A percentile compares a stretch with the other conserved stretches of the same genome.
These are phyloP conservation scores for Lordiphosa clarofinis DNA, from an alignment of 1,140 invertebrate genomes.

Conservation along the genomic window DNA sequence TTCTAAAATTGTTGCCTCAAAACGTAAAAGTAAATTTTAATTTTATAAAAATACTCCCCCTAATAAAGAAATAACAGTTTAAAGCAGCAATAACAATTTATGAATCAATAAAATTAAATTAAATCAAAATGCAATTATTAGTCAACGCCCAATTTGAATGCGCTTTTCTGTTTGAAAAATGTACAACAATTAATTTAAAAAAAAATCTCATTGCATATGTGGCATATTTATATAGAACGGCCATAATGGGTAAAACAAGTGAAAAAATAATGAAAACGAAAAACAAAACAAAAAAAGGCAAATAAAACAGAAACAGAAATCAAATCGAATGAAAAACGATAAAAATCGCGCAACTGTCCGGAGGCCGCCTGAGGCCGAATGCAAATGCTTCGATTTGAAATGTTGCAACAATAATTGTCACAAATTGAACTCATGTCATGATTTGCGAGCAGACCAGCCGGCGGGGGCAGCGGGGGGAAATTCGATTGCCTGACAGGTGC, in stretches of 20 bases:
- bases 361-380: conserved; percentile 47
- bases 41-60: neutral
- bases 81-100: conserved; percentile 26
- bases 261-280: conserved; percentile 37
- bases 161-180: conserved; percentile 39
- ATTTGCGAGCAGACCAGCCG: conserved; percentile 36
- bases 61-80: conserved; percentile 40
- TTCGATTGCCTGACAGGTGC: conserved; percentile 54
- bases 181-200: conserved; percentile 44
- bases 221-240: conserved; percentile 33
- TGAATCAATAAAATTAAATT: conserved; percentile 32
- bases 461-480: conserved; percentile 10
- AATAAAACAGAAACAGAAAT: conserved; percentile 26
- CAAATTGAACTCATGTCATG: conserved; percentile 62
- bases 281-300: conserved; percentile 2
- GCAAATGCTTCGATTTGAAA: conserved; percentile 56
- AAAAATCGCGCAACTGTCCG: conserved; percentile 51
- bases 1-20: too few relatives aligned
- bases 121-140: conserved; percentile 49
- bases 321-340: conserved; percentile 54
- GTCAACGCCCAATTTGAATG: conserved; percentile 43
- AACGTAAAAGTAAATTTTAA: neutral
- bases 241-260: conserved; percentile 31
- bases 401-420: conserved; percentile 62
- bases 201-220: conserved; percentile 30